These are phyloP conservation scores for Atrichornis clamosus DNA, from an alignment of 2,113 vertebrate genomes.

Conservation along the genomic window DNA sequence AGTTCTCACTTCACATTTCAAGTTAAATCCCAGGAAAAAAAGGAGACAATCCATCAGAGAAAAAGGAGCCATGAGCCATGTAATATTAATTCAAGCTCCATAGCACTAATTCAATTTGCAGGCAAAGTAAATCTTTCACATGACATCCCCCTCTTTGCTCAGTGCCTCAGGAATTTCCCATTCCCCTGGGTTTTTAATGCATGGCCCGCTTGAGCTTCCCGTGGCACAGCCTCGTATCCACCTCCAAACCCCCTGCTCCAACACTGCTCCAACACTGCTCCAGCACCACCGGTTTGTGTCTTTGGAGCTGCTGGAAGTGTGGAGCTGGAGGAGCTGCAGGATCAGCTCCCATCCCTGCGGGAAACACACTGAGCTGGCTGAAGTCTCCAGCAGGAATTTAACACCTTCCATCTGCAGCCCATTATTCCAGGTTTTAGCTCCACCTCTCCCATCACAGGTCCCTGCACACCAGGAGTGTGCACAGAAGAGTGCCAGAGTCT, in stretches of 20 bases:
- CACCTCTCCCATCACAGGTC: background rate
- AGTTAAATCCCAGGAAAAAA: background rate
- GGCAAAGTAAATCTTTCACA: background rate
- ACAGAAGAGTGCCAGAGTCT: background rate
- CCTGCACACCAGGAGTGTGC: background rate
- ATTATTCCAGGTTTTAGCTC: background rate
- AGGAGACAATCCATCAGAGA: background rate
- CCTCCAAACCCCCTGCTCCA: background rate
- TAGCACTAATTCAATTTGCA: background rate
- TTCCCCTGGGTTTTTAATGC: background rate
- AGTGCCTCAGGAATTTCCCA: constrained; percentile 14
- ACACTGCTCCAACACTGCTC: background rate
- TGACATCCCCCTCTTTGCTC: background rate
- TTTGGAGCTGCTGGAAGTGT: background rate
- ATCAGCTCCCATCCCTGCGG: background rate
- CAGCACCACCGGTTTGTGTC: background rate
- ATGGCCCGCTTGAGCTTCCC: background rate
- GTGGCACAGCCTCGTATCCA: background rate
- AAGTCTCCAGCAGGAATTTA: background rate
- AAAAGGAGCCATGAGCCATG: background rate
- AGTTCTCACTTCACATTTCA: background rate
- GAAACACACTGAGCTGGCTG: background rate
- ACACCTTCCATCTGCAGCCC: constrained; percentile 6
- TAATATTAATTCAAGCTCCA: background rate
- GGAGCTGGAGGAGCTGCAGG: background rate